Percentiles rank a stretch among this genome's conserved stretches.
These are phyloP conservation scores for Zaprionus obscuricornis DNA, from an alignment of 2,888 invertebrate genomes.

Conservation along the genomic window DNA sequence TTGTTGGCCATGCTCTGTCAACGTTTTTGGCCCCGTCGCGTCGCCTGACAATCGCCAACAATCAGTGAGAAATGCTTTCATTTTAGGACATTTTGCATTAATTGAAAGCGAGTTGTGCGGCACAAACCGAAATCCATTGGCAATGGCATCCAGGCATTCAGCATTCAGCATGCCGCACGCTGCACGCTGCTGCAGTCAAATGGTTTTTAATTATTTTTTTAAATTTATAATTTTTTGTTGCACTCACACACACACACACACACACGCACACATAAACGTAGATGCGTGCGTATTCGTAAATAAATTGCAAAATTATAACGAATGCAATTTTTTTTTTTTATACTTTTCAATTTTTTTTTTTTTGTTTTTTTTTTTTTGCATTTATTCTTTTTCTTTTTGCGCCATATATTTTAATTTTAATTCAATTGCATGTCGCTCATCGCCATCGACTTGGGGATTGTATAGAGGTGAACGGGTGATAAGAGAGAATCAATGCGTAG, in stretches of 20 bases:
- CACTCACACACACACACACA: constrained; percentile 6
- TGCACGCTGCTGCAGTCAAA: constrained; percentile 55
- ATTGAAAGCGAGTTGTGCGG: constrained; percentile 62
- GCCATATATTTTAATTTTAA: constrained; percentile 75
- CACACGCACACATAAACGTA: not conserved
- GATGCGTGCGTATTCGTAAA: constrained; percentile 36
- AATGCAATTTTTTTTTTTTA: constrained; percentile 23
- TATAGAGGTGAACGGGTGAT: too few relatives aligned
- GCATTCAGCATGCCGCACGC: too few relatives aligned
- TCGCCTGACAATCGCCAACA: constrained; percentile 67
- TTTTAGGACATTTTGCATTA: constrained; percentile 76
- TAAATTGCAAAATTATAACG: constrained; percentile 69
- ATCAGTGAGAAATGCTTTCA: constrained; percentile 68
- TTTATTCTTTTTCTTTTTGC: constrained; percentile 18
- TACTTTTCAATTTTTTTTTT: constrained; percentile 3
- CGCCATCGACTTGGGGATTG: constrained; percentile 27
- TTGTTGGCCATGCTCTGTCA: constrained; percentile 47
- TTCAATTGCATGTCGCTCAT: constrained; percentile 73
- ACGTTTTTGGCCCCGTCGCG: constrained; percentile 24
- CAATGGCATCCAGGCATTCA: constrained; percentile 32
- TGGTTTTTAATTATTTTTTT: constrained; percentile 75
- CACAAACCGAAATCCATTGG: constrained; percentile 34
- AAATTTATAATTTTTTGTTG: constrained; percentile 71
- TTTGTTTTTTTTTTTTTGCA: constrained; percentile 1
- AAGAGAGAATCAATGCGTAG: too few relatives aligned